Base-by-base conservation (phyloP, 2,113 vertebrate species). In the Hemiprocne comata region DNA sequence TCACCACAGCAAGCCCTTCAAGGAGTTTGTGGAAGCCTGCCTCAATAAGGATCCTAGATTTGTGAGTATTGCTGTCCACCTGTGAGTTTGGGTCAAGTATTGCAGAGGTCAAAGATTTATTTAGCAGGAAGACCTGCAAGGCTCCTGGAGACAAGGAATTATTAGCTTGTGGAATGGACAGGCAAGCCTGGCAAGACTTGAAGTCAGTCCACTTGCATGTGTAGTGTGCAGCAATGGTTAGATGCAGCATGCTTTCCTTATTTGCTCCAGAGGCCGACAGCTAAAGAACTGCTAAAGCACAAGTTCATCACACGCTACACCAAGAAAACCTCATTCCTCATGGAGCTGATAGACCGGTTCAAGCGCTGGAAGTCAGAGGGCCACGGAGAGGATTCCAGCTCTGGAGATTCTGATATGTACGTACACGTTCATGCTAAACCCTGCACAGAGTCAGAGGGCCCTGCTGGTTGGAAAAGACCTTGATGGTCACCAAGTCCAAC, bases 41-140 rank as follows among this genome's bases (percentile, higher is more conserved):
- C 98, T 99, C 95, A 99, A 99, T 95, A 99, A 99, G 98, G 99
- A 99, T 95, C 99, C 99, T 33, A 98, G 99, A 97, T 99, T 99
- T 95, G 99, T 99, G 97, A 99, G 99, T 98, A 82, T 48, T 44
- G 19, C 79, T 74, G 38, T 23, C 33, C 34, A 26, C 24, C 12
- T 71, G 31, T 46, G 38, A 25, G 15, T 67, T 54, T 42, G 51
- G 53, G 51, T 60, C 11, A 17, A 36, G 25, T 6, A 36, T 10
- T 15, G 48, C 51, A 60, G 70, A 50, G 38, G 26, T 38, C 71
- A 83, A 36, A 81, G 75, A 54, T 57, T 10, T n/a, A 15, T 38
- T 57, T 42, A 78, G 48, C 23, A 34, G 53, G 65, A 61, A 89
- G 58, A 58, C 16, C 23, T 81, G 40, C 36, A 40, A 40, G 42